These are phyloP conservation scores for Balearica regulorum DNA, from an alignment of 2,797 vertebrate species.

Conservation along the genomic window DNA sequence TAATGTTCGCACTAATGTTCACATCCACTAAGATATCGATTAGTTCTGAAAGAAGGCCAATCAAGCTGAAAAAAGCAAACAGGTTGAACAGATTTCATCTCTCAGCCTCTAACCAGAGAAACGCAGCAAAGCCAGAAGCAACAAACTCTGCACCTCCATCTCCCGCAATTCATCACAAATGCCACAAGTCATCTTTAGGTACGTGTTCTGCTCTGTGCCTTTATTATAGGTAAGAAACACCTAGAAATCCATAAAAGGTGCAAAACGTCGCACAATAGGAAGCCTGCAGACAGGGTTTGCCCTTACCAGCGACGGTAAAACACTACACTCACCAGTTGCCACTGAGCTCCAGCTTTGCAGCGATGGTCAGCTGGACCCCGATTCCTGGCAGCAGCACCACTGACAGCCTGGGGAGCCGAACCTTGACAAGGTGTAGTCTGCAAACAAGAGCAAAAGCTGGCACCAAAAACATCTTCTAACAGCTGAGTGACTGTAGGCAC, in stretches of 20 bases:
- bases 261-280: rapidly evolving
- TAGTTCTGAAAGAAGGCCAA: conserved; percentile 5
- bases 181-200: neutral
- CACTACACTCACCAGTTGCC: conserved; percentile 27
- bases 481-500: neutral
- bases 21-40: conserved; percentile 14
- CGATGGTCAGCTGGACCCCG: neutral
- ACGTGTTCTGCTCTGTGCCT: neutral
- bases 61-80: neutral
- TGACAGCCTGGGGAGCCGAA: neutral
- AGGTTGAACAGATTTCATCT: neutral
- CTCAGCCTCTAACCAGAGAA: neutral
- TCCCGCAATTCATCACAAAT: neutral
- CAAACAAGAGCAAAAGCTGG: neutral
- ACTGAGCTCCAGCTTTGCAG: neutral
- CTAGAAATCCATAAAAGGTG: neutral
- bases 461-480: neutral
- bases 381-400: neutral
- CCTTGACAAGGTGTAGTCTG: conserved; percentile 32
- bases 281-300: neutral
- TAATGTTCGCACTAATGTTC: neutral
- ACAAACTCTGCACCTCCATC: neutral
- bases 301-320: rapidly evolving
- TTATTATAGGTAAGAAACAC: neutral
- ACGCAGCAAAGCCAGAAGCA: neutral